A percentile compares a stretch with the other conserved stretches of the same genome.
Evolutionary conservation across 2,797 vertebrate genomes (phyloP).

Genomic region (Bradypodion ventrale): DNA sequence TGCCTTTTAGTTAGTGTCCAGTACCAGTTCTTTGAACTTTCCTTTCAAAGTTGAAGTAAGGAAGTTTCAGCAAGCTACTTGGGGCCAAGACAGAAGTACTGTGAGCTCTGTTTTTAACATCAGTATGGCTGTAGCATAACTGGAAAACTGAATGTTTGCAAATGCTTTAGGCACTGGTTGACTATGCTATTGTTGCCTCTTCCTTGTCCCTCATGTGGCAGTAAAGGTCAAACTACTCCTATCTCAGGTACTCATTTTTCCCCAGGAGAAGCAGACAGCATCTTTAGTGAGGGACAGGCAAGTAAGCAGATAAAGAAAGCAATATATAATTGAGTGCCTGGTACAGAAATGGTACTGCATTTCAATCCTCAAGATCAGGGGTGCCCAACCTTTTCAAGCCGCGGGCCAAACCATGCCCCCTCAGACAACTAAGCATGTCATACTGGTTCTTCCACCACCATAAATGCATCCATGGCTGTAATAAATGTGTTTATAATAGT

Average conservation of each 20-base stretch:
- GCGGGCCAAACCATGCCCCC: not conserved
- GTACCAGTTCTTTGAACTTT: not conserved
- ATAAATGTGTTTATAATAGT: no score
- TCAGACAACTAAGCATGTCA: no score
- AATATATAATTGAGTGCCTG: not conserved
- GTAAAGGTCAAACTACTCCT: not conserved
- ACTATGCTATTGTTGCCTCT: no score
- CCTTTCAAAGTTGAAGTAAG: not conserved
- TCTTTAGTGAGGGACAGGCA: not conserved
- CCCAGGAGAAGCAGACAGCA: not conserved
- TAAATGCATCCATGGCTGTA: no score
- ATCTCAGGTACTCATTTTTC: not conserved
- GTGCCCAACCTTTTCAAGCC: no score
- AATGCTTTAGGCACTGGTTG: not conserved
- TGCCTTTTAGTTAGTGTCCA: not conserved
- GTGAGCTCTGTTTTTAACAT: not conserved
- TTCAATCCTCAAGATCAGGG: no score
- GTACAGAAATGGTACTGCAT: no score
- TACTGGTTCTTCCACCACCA: no score
- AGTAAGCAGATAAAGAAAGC: not conserved
- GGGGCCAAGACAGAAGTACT: not conserved
- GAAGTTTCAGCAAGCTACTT: not conserved
- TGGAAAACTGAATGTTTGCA: not conserved
- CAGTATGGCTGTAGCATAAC: not conserved
- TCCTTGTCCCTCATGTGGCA: not conserved